Evolutionary conservation across 2,888 invertebrate genomes (phyloP), one percentile per base, ranked within the genome.

Genomic region (Junonia oenone): DNA sequence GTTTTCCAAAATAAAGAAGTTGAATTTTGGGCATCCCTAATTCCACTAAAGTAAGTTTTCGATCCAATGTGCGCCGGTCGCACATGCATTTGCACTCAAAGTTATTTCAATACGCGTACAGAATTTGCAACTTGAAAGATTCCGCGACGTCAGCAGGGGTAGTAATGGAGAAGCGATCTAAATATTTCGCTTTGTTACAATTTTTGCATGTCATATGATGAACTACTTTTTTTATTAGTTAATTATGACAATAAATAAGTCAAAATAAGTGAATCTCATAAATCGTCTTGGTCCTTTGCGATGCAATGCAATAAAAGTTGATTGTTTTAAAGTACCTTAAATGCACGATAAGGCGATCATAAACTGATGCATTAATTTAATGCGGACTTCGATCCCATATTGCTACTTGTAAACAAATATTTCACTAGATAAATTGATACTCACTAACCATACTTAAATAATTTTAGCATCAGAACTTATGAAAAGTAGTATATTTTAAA

Each of bases 31-130:
- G n/a, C n/a, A n/a, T n/a, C n/a, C n/a, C n/a, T n/a, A n/a, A n/a
- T n/a, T n/a, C n/a, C n/a, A n/a, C n/a, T n/a, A n/a, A n/a, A n/a
- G n/a, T n/a, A n/a, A n/a, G n/a, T n/a, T n/a, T n/a, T n/a, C n/a
- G n/a, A n/a, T n/a, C n/a, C n/a, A n/a, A n/a, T n/a, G n/a, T n/a
- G n/a, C n/a, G n/a, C n/a, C n/a, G 55, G 37, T 45, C 47, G n/a
- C n/a, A n/a, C n/a, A 69, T 69, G 70, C 75, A 77, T 74, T 73
- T 79, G 77, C 78, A 78, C 71, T 81, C 71, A 71, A 77, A 75
- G 85, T 83, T 87, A 87, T 88, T 88, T 88, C 81, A 83, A 85
- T 85, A 76, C 84, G 78, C 72, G 75, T 68, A 75, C 72, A 68
- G 81, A 85, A 87, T 87, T 83, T 70, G 82, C 83, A 76, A 83